Conservation (phyloP, 1,140 invertebrate genomes). For the Zophobas morio region DNA sequence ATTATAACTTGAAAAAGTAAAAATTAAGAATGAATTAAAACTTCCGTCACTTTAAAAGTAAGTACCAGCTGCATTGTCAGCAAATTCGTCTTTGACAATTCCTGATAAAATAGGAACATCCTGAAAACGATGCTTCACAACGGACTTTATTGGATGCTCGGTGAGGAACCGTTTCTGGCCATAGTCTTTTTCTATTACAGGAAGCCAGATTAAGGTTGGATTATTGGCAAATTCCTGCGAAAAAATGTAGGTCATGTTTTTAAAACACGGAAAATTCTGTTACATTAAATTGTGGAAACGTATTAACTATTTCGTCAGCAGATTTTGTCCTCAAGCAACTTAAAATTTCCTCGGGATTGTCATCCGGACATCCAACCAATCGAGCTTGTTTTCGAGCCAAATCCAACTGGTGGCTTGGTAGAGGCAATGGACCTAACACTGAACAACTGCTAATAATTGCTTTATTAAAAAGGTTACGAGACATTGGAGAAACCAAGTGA, state of each 20-base stretch:
- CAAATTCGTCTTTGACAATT: slow-evolving; percentile 77
- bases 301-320: slow-evolving; percentile 49
- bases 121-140: slow-evolving; percentile 72
- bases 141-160: slow-evolving; percentile 72
- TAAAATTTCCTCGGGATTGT: slow-evolving; percentile 71
- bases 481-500: slow-evolving; percentile 75
- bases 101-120: slow-evolving; percentile 78
- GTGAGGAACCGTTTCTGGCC: slow-evolving; percentile 77
- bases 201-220: slow-evolving; percentile 74
- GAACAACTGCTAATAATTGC: slow-evolving; percentile 79
- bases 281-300: too few species aligned
- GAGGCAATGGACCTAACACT: slow-evolving; percentile 69
- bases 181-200: slow-evolving; percentile 77
- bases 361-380: slow-evolving; percentile 75
- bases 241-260: too few species aligned
- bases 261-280: too few species aligned
- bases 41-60: neutral
- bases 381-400: slow-evolving; percentile 77
- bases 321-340: slow-evolving; percentile 73
- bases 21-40: slow-evolving; percentile 1
- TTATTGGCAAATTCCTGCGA: slow-evolving; percentile 68
- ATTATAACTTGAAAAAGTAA: slow-evolving; percentile 65
- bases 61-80: slow-evolving; percentile 70
- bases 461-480: slow-evolving; percentile 74
- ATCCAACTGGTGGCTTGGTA: neutral